Base-by-base conservation (phyloP, 1,140 invertebrate genomes). In the Drosophila repleta region DNA sequence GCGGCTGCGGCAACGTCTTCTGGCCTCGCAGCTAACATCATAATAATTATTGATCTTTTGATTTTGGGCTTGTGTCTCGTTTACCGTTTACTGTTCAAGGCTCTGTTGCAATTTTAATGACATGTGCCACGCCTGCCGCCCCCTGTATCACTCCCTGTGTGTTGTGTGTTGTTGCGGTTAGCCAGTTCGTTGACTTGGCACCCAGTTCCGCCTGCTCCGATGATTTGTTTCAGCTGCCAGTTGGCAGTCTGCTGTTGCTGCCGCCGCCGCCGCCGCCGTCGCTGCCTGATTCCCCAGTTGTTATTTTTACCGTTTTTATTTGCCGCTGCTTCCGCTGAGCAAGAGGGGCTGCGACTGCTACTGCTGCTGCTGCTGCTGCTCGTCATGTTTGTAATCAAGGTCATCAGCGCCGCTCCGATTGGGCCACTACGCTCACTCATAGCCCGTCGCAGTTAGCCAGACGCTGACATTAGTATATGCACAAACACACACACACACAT, bases 31-130 rank as follows among this genome's bases (percentile, higher is more conserved):
- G 69, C 78, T 83, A 90, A 90, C 87, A 90, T 82, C 87, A 82
- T 90, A 87, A 90, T 90, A 90, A 90, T 90, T 90, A 90, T 90
- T 90, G 87, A 90, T 90, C 87, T 90, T 74, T 85, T 90, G 85
- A 87, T 90, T 89, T 84, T 79, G 79, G 82, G 70, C 85, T 80
- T 73, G 64, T 66, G 53, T 29, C 41, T 55, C 32, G 61, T 35
- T 64, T 43, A 39, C 45, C 51, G 52, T 24, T 46, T 55, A 32
- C 39, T 49, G 61, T 74, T 84, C 79, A 83, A 83, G 80, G 79
- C 78, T 72, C 78, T 81, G 66, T 82, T 87, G 81, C 81, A 85
- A 85, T 87, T 85, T 85, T 85, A 85, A 85, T 85, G 82, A 85
- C 74, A 73, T 57, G 61, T 76, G 69, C 70, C 79, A 75, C 76